Percentiles rank a stretch among this genome's conserved stretches.
Evolutionary conservation across 1,140 invertebrate species (phyloP).

Genomic region (Euschistus heros): DNA sequence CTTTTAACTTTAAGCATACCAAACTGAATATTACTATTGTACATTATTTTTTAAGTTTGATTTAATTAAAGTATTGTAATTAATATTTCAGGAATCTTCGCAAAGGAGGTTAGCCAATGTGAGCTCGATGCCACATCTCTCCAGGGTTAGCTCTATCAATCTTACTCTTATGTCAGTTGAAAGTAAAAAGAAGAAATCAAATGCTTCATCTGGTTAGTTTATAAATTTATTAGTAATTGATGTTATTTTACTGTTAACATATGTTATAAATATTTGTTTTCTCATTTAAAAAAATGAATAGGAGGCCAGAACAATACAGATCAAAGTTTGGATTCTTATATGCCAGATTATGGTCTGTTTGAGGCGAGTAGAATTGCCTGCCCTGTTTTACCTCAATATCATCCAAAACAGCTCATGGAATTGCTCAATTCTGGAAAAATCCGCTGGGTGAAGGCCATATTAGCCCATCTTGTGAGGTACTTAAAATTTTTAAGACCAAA

Average conservation of each 20-base stretch:
- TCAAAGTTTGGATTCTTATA: slow-evolving; percentile 42
- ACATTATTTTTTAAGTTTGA: no score
- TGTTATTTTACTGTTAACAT: not conserved
- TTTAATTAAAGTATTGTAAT: slow-evolving; percentile 30
- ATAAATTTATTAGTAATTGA: not conserved
- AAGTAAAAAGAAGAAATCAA: slow-evolving; percentile 46
- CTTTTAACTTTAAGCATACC: no score
- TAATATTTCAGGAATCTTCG: slow-evolving; percentile 47
- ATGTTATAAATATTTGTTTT: not conserved
- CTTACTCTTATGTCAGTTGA: slow-evolving; percentile 60
- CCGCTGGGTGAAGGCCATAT: slow-evolving; percentile 92
- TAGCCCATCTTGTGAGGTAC: slow-evolving; percentile 80
- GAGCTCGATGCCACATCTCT: slow-evolving; percentile 66
- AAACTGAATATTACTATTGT: no score
- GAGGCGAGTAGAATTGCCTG: slow-evolving; percentile 92
- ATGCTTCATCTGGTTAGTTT: slow-evolving; percentile 13
- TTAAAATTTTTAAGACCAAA: no score
- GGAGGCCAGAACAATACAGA: not conserved
- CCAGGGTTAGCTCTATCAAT: slow-evolving; percentile 70
- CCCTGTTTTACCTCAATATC: slow-evolving; percentile 97
- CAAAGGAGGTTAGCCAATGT: slow-evolving; percentile 55
- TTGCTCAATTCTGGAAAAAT: slow-evolving; percentile 97
- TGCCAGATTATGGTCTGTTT: slow-evolving; percentile 90
- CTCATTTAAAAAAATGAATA: not conserved
- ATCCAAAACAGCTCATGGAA: slow-evolving; percentile 97